Evolutionary conservation across 2,888 invertebrate genomes (phyloP).

Genomic region (Tenthredo mesomela): DNA sequence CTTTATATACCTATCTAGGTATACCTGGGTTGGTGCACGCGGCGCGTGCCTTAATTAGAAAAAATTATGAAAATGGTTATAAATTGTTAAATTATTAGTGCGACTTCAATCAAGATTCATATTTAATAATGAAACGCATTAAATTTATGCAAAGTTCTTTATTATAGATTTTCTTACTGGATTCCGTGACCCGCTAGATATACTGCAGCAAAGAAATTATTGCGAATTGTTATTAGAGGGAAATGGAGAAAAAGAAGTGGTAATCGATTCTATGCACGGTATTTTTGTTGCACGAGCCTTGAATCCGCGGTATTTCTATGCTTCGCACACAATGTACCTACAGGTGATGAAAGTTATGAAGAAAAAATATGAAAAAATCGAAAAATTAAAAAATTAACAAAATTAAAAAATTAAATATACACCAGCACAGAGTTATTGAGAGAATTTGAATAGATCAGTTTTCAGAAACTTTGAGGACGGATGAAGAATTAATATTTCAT

Average conservation of each 20-base stretch:
- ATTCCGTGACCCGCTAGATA: background rate
- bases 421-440: background rate
- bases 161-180: constrained; percentile 17
- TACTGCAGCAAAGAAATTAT: constrained; percentile 7
- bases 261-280: background rate
- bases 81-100: constrained; percentile 66
- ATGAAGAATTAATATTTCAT: constrained; percentile 65
- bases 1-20: background rate
- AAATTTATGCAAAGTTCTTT: constrained; percentile 6
- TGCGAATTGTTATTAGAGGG: background rate
- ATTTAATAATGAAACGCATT: constrained; percentile 35
- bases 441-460: constrained; percentile 37
- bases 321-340: background rate
- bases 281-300: background rate
- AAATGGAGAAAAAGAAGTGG: background rate
- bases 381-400: background rate
- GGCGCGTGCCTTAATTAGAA: constrained; percentile 66
- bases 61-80: constrained; percentile 63
- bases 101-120: constrained; percentile 37
- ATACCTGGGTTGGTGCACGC: background rate
- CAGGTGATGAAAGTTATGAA: background rate
- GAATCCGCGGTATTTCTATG: background rate
- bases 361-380: too few relatives aligned
- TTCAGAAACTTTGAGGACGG: constrained; percentile 50
- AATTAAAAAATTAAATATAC: background rate